phyloP scores from a whole-genome alignment of 1,140 invertebrate species.

The Drosophila sturtevanti region DNA sequence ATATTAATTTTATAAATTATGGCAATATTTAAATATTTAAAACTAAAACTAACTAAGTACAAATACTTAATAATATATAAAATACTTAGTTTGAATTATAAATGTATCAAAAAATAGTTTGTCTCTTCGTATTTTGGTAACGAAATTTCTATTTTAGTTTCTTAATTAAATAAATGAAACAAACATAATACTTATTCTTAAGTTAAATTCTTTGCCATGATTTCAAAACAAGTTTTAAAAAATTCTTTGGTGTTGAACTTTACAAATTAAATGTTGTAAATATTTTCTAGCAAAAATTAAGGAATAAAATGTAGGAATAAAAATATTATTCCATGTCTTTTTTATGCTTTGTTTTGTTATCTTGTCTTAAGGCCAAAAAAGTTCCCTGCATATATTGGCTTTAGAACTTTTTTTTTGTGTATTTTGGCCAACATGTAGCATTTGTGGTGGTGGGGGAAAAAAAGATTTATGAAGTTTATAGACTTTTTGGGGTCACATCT shows the following conservation, averaged over 20 bases:
- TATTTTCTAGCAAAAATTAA: neutral
- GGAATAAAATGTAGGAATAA: neutral
- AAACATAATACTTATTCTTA: neutral
- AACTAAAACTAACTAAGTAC: too few species aligned
- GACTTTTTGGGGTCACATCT: constrained; percentile 36
- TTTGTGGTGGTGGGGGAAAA: neutral
- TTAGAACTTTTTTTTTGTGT: constrained; percentile 63
- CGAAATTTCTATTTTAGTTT: too few species aligned
- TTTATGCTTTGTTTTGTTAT: constrained; percentile 71
- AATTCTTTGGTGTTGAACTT: neutral
- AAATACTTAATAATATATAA: too few species aligned
- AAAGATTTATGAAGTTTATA: constrained; percentile 76
- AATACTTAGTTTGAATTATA: too few species aligned
- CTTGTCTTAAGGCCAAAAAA: constrained; percentile 53
- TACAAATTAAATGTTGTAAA: neutral
- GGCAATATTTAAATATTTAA: too few species aligned
- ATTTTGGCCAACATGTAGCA: constrained; percentile 1
- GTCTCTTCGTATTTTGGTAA: too few species aligned
- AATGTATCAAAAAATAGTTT: too few species aligned
- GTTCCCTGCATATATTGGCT: constrained; percentile 71
- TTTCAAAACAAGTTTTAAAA: neutral
- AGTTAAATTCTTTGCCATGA: constrained; percentile 38
- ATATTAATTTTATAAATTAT: too few species aligned
- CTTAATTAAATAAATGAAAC: too few species aligned
- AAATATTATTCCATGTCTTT: constrained; percentile 27